Conservation (phyloP, 2,797 vertebrate species). For the Hybognathus amarus region DNA sequence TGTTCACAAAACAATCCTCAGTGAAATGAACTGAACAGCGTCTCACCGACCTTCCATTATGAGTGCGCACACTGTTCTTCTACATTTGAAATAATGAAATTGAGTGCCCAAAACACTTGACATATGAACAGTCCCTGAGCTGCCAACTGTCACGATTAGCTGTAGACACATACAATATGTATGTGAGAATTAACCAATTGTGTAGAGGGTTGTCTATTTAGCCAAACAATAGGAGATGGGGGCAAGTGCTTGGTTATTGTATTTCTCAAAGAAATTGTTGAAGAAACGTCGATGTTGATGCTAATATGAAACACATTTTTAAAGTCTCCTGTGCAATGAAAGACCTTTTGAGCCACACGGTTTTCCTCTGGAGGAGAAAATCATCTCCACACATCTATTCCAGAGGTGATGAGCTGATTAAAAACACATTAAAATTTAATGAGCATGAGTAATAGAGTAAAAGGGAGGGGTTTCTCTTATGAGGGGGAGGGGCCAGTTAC, state of each 20-base stretch:
- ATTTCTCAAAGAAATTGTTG: constrained; percentile 16
- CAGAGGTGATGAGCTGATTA: constrained; percentile 55
- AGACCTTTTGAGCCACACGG: not conserved
- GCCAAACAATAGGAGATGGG: not conserved
- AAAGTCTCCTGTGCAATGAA: not conserved
- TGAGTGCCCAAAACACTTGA: too few relatives aligned
- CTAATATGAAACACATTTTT: constrained; percentile 2
- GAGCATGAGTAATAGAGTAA: constrained; percentile 36
- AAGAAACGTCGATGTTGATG: not conserved
- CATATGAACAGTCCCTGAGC: too few relatives aligned
- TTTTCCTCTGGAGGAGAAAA: constrained; percentile 19
- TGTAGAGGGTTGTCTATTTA: not conserved
- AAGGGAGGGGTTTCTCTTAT: constrained; percentile 40
- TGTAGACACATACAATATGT: too few relatives aligned
- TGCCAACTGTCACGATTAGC: too few relatives aligned
- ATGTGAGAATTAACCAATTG: not conserved
- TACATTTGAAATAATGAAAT: too few relatives aligned
- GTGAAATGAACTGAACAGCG: too few relatives aligned
- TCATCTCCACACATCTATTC: constrained; percentile 42
- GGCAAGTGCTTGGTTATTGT: not conserved
- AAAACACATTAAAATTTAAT: constrained; percentile 62
- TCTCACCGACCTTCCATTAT: too few relatives aligned
- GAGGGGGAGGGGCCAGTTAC: constrained; percentile 11
- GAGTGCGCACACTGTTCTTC: too few relatives aligned
- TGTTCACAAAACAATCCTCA: too few relatives aligned